phyloP scores from a whole-genome alignment of 2,888 invertebrate species.

The Sepioteuthis lessoniana region DNA sequence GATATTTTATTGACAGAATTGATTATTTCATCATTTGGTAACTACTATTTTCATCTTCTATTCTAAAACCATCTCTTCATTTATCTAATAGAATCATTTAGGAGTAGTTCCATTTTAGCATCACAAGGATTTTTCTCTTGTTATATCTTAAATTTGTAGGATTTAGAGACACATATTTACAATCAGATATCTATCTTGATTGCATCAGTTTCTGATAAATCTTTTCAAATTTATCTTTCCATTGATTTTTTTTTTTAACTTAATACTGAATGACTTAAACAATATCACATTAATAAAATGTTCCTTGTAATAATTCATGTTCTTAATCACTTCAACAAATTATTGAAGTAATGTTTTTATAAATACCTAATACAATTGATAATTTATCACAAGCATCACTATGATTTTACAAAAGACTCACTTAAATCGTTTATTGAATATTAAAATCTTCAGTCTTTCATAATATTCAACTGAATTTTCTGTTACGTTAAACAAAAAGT shows the following conservation, averaged over 20 bases:
- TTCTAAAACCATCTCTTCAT: not conserved
- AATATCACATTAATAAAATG: not conserved
- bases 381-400: not conserved
- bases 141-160: not conserved
- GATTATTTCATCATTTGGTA: not conserved
- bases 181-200: not conserved
- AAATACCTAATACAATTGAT: not conserved
- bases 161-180: not conserved
- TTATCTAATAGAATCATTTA: not conserved
- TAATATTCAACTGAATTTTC: not conserved
- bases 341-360: not conserved
- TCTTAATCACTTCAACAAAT: not conserved
- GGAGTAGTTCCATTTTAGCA: not conserved
- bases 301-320: not conserved
- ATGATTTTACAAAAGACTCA: too few species aligned
- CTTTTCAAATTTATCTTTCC: not conserved
- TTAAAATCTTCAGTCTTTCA: not conserved
- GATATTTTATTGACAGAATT: not conserved
- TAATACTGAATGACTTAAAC: not conserved
- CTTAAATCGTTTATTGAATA: too few species aligned
- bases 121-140: not conserved
- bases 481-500: too few species aligned
- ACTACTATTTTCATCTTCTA: not conserved
- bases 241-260: not conserved
- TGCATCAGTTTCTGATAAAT: not conserved